A percentile compares a stretch with the other conserved stretches of the same genome.
Conservation (phyloP, 1,140 invertebrate species). For the Nymphalis io region DNA sequence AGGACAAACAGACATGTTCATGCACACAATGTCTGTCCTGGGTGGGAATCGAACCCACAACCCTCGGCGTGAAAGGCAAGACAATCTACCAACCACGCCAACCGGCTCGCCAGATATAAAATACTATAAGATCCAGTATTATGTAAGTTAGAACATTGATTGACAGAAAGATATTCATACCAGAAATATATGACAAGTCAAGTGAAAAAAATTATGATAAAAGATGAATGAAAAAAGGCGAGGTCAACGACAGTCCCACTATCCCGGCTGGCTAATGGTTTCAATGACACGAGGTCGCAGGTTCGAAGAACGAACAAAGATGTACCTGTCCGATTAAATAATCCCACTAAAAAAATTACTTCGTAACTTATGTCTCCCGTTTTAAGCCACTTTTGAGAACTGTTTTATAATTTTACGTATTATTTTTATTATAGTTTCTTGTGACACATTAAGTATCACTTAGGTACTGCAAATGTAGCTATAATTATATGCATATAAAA, state of each 20-base stretch:
- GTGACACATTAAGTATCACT: no score
- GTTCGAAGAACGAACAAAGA: constrained; percentile 48
- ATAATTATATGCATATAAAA: no score
- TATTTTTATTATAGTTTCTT: no score
- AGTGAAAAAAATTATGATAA: background rate
- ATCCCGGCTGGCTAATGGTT: constrained; percentile 45
- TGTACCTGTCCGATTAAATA: constrained; percentile 38
- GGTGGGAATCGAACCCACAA: no score
- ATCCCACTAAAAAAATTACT: background rate
- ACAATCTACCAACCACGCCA: no score
- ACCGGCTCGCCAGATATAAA: no score
- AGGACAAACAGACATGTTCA: no score
- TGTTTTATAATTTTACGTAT: background rate
- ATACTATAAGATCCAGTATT: no score
- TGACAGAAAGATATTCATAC: background rate
- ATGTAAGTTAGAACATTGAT: no score
- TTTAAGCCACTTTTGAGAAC: background rate
- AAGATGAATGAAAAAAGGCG: constrained; percentile 13
- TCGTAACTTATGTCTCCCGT: background rate
- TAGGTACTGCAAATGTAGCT: no score
- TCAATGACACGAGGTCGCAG: constrained; percentile 49
- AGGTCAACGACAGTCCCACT: constrained; percentile 39
- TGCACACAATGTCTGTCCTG: no score
- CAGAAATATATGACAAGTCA: background rate
- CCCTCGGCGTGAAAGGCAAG: no score